Evolutionary conservation across 2,888 invertebrate species (phyloP), one percentile per base, ranked within the genome.

Genomic region (Leucania comma): DNA sequence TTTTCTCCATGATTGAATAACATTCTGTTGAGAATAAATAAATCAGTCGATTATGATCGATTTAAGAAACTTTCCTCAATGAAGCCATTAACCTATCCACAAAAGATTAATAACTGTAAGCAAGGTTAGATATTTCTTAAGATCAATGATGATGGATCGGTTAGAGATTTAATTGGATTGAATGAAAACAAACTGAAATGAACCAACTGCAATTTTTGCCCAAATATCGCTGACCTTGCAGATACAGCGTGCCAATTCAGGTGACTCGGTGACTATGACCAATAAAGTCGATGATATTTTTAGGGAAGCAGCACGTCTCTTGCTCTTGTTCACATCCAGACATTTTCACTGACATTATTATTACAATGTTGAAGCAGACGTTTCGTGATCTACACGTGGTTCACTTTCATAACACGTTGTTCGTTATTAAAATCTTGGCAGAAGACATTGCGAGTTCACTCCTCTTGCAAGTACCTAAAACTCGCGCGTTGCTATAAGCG

Each of bases 371-470:
- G 61, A 65, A 59, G 68, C 64, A 58, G 71, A 67, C 38, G 42
- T 12, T 57, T 46, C 22, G 38, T 20, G 20, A 57, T 58, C 48
- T 61, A 53, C 77, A 65, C 68, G 64, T 66, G 77, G 53, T 58
- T 42, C 22, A 54, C 57, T 58, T 51, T 62, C 60, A 73, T 64
- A 69, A 80, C 63, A 77, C 59, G 57, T 29, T 72, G 68, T 80
- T 80, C 69, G 73, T 73, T 83, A 78, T 81, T 77, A 72, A 61
- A 73, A 72, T 77, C 81, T 89, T 88, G 86, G 86, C 87, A 86
- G 80, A 75, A 72, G 71, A 54, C 75, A 65, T 62, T 38, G 54
- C 35, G 73, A 80, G 80, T 81, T 80, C 81, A 84, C 68, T 84
- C 77, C 72, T 78, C 81, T 81, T 68, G 35, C 9, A 12, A 46